phyloP scores from a whole-genome alignment of 2,888 invertebrate genomes.

The Nipponacmea schrenckii region DNA sequence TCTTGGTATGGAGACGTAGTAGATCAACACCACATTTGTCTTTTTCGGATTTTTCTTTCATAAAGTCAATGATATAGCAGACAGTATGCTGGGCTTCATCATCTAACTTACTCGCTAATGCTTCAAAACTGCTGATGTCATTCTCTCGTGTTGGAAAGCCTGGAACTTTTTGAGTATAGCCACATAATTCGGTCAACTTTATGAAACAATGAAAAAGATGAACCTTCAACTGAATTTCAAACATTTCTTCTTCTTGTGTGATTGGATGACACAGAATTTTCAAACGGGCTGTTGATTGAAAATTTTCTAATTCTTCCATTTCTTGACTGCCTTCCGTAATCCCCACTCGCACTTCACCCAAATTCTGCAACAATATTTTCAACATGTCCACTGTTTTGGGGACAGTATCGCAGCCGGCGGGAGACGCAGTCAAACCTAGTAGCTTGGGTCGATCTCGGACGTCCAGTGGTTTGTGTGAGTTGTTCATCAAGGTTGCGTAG shows the following conservation, averaged over 20 bases:
- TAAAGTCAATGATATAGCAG: not conserved
- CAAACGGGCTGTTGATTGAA: conserved; percentile 47
- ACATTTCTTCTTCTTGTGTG: conserved; percentile 35
- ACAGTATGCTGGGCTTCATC: too few species aligned
- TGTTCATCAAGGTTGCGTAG: conserved; percentile 45
- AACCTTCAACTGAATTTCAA: conserved; percentile 37
- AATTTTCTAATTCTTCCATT: conserved; percentile 34
- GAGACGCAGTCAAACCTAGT: conserved; percentile 61
- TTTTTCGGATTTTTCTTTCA: conserved; percentile 22
- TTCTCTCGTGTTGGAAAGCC: too few species aligned
- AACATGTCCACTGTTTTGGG: conserved; percentile 48
- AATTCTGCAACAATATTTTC: conserved; percentile 40
- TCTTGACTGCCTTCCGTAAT: conserved; percentile 37
- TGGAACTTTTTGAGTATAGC: not conserved
- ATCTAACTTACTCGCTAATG: too few species aligned
- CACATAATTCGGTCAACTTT: conserved; percentile 35
- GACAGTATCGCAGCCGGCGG: conserved; percentile 52
- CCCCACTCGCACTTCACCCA: conserved; percentile 46
- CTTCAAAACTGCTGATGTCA: too few species aligned
- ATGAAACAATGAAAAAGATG: conserved; percentile 48
- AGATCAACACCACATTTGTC: conserved; percentile 30
- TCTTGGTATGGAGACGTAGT: conserved; percentile 35
- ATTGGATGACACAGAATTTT: conserved; percentile 29
- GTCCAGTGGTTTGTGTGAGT: conserved; percentile 35
- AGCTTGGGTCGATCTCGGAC: conserved; percentile 42